Evolutionary conservation across 2,113 vertebrate genomes (phyloP).

Genomic region (Spea multiplicata): DNA sequence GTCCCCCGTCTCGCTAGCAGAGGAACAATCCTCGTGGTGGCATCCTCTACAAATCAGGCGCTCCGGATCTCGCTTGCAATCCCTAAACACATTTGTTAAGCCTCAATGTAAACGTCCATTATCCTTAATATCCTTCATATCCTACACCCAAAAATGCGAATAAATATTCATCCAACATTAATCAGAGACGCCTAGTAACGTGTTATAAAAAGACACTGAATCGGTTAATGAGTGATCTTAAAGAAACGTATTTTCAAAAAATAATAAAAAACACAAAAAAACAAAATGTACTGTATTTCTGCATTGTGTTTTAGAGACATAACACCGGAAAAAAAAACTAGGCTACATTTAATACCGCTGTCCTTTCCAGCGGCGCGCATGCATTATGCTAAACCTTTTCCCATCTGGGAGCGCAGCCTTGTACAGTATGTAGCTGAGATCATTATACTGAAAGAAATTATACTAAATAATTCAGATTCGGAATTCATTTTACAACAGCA

Average conservation of each 20-base stretch:
- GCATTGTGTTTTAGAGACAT: conserved; percentile 1
- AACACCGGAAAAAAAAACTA: neutral
- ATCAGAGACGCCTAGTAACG: too few relatives aligned
- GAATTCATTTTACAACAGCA: conserved; percentile 36
- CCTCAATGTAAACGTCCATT: too few relatives aligned
- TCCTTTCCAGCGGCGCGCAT: conserved; percentile 1
- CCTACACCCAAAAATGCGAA: too few relatives aligned
- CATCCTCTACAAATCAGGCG: too few relatives aligned
- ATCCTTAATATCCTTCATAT: too few relatives aligned
- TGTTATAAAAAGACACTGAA: too few relatives aligned
- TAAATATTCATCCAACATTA: too few relatives aligned
- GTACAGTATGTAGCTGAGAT: conserved; percentile 40
- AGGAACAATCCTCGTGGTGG: too few relatives aligned
- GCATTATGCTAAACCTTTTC: conserved; percentile 38
- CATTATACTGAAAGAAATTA: conserved; percentile 43
- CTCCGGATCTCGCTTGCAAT: too few relatives aligned
- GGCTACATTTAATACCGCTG: conserved; percentile 19
- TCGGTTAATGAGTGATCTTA: too few relatives aligned
- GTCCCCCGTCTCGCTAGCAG: too few relatives aligned
- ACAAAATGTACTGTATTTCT: neutral
- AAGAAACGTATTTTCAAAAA: neutral
- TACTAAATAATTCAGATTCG: conserved; percentile 40
- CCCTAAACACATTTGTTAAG: too few relatives aligned
- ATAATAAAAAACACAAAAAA: neutral
- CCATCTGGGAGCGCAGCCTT: conserved; percentile 26